Percentiles rank a stretch among this genome's conserved stretches.
phyloP scores from a whole-genome alignment of 2,888 invertebrate genomes.

The Nephrotoma appendiculata region DNA sequence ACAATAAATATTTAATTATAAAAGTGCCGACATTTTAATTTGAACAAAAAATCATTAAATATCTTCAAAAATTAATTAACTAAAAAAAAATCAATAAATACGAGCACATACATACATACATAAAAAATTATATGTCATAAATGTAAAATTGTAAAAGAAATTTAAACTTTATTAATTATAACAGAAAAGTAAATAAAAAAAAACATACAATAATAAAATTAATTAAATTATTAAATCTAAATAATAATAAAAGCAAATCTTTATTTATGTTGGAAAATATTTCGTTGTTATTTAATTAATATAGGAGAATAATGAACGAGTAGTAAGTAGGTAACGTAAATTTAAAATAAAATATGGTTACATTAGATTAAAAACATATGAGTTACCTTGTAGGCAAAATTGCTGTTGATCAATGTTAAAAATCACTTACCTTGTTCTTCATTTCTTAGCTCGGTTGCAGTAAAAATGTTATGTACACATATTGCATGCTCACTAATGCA shows the following conservation, averaged over 20 bases:
- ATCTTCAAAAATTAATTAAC: background rate
- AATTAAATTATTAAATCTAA: background rate
- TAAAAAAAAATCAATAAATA: background rate
- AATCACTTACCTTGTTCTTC: no score
- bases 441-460: no score
- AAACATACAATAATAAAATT: background rate
- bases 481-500: no score
- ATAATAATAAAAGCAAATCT: background rate
- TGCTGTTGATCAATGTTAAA: no score
- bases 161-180: background rate
- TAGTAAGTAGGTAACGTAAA: no score
- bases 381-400: no score
- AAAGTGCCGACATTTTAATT: background rate
- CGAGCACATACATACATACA: background rate
- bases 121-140: background rate
- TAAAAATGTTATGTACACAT: no score
- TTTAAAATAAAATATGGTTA: no score
- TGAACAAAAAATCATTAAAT: background rate
- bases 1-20: background rate
- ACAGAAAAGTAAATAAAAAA: background rate
- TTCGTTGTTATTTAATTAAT: background rate
- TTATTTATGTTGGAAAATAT: background rate
- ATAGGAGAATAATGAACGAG: no score
- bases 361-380: no score
- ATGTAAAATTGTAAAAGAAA: background rate